Evolutionary conservation across 1,140 invertebrate genomes (phyloP), one percentile per base, ranked within the genome.

Genomic region (Maniola jurtina): DNA sequence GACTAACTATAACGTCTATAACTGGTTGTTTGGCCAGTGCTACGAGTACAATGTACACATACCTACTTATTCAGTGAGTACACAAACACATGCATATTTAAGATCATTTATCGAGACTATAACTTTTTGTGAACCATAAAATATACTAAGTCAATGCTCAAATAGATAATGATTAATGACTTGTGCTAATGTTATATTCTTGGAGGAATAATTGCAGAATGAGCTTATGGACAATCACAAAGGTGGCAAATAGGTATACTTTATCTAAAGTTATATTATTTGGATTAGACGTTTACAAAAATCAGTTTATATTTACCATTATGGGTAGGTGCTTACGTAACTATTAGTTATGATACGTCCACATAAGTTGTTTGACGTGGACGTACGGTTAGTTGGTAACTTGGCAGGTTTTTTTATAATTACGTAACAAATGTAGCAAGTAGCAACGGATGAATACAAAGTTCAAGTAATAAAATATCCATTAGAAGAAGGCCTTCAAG

Each of bases 11-110:
- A 45, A 11, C 42, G 42, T 45, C 62, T 76, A 61, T 61, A 67
- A 67, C 65, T 61, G 59, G 65, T 61, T 67, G 47, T 61, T 48
- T 62, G 52, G 59, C 61, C 65, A 48, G 35, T 56, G 47, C 59
- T 61, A 11, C 5, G 1, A 1, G 0, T 1, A 45, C 42, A 25
- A 4, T 25, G 25, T 25, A 25, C 25, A 25, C 4, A 25, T 25
- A 25, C 25, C 25, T 25, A 25, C 25, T 25, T 25, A 25, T 25
- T 25, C 25, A 2, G 25, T 25, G 25, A 25, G 13, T 45, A n/a
- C 42, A 65, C 11, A 67, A 13, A 45, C 57, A n/a, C n/a, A n/a
- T n/a, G n/a, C n/a, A n/a, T n/a, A 61, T 61, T 67, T 67, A 42
- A 61, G 54, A 67, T 50, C 65, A 61, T 42, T 61, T 60, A 61